These are phyloP conservation scores for Helarctos malayanus DNA, from an alignment of 2,797 vertebrate species.

Conservation along the genomic window DNA sequence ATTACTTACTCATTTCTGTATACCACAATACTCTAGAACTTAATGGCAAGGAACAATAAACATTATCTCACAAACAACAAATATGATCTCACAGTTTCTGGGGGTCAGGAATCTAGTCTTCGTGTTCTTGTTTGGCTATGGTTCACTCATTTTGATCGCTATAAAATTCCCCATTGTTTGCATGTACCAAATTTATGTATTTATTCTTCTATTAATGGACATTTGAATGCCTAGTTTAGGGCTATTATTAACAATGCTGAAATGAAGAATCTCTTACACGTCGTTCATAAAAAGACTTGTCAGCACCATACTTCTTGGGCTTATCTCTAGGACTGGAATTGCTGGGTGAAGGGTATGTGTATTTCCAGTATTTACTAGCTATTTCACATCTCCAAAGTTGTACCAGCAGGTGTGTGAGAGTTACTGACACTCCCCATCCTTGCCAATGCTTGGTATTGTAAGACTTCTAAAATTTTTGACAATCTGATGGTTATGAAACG, in stretches of 20 bases:
- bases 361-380: not conserved
- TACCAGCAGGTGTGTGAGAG: not conserved
- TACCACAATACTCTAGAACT: not conserved
- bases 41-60: not conserved
- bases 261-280: not conserved
- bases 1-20: not conserved
- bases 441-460: not conserved
- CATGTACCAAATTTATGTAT: not conserved
- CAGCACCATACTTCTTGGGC: not conserved
- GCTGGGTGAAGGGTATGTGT: not conserved
- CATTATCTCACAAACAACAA: not conserved
- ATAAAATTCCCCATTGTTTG: not conserved
- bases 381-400: not conserved
- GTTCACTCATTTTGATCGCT: not conserved
- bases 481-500: not conserved
- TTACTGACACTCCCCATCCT: not conserved
- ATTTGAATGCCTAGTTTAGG: not conserved
- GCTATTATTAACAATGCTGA: not conserved
- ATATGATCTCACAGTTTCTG: not conserved
- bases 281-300: not conserved
- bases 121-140: not conserved
- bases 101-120: not conserved
- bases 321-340: constrained; percentile 19
- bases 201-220: constrained; percentile 21
- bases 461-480: not conserved